A percentile compares a stretch with the other conserved stretches of the same genome.
Conservation (phyloP, 2,113 vertebrate species). For the Chrysemys picta region DNA sequence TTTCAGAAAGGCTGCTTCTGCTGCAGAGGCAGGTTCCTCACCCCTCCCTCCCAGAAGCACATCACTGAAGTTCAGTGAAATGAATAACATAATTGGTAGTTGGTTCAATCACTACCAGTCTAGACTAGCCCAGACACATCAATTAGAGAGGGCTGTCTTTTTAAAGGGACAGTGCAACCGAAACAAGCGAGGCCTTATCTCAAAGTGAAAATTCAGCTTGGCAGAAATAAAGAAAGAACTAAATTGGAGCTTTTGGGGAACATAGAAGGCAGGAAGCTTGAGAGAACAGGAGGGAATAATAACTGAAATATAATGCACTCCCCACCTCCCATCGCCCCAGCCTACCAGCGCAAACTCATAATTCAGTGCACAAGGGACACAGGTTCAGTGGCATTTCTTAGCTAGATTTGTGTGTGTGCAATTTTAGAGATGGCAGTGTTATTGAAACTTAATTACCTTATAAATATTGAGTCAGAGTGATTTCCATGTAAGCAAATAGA, state of each 20-base stretch:
- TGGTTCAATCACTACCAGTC: slow-evolving; percentile 76
- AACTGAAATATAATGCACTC: not conserved
- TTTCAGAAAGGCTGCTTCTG: slow-evolving; percentile 29
- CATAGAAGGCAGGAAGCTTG: slow-evolving; percentile 47
- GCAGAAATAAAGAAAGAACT: slow-evolving; percentile 10
- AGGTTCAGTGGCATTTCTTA: slow-evolving; percentile 21
- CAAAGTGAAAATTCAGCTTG: slow-evolving; percentile 59
- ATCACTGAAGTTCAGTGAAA: slow-evolving; percentile 79
- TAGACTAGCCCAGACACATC: slow-evolving; percentile 80
- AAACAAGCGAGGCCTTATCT: slow-evolving; percentile 68
- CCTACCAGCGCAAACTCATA: not conserved
- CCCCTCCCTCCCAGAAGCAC: slow-evolving; percentile 68
- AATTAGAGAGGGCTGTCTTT: slow-evolving; percentile 77
- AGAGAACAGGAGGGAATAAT: slow-evolving; percentile 40
- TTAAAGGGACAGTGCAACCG: slow-evolving; percentile 72
- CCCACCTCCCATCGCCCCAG: accelerated
- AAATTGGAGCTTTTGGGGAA: not conserved
- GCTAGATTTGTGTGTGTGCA: not conserved
- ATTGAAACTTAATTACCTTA: not conserved
- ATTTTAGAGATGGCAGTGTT: slow-evolving; percentile 46
- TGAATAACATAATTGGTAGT: slow-evolving; percentile 77
- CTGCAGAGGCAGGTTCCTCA: slow-evolving; percentile 66
- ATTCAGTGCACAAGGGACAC: not conserved
- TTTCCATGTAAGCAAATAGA: not conserved
- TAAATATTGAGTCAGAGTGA: not conserved